Base-by-base conservation (phyloP, 2,888 invertebrate species). In the Hyposoter didymator region DNA sequence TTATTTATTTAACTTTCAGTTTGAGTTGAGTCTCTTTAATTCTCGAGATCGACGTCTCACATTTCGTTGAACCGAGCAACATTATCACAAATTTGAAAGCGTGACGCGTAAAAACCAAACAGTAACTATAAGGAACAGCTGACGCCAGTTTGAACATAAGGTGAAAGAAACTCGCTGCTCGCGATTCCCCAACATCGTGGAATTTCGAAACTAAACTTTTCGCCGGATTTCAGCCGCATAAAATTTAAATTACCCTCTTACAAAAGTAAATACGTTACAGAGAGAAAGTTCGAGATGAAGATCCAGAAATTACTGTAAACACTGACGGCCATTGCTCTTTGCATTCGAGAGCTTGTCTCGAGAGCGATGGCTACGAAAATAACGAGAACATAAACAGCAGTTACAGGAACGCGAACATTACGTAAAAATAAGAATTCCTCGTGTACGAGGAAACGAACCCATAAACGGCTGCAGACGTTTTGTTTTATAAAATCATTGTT, bases 231-330 rank as follows among this genome's bases (percentile, higher is more conserved):
- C 39, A 32, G 14, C 67, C 7, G 55, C 73, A 74, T 74, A 83
- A 79, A 78, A 78, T 62, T 83, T 47, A 78, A 78, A 83, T 83
- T 83, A 74, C 74, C 39, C 59, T 69, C 69, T 59, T 43, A 69
- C 49, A 17, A 32, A 49, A 22, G 22, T 19, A 64, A 79, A 79
- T 69, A 47, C 35, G 39, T 64, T 72, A 47, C 39, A 67, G 47
- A n/a, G 73, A 74, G 49, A 74, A 83, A 73, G 73, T 78, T 78
- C 17, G n/a, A 55, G 72, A 73, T 62, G 49, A 73, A 73, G 47
- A 49, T 47, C 39, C 19, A 59, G 43, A 39, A 66, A 74, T 66
- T 19, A 67, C 59, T 35, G 45, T 39, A 47, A 43, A 17, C 74
- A 69, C 78, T 73, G 78, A 74, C 78, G 49, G 78, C 47, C 59